Conservation (phyloP, 2,797 vertebrate genomes). For the Hoplostethus mediterraneus region DNA sequence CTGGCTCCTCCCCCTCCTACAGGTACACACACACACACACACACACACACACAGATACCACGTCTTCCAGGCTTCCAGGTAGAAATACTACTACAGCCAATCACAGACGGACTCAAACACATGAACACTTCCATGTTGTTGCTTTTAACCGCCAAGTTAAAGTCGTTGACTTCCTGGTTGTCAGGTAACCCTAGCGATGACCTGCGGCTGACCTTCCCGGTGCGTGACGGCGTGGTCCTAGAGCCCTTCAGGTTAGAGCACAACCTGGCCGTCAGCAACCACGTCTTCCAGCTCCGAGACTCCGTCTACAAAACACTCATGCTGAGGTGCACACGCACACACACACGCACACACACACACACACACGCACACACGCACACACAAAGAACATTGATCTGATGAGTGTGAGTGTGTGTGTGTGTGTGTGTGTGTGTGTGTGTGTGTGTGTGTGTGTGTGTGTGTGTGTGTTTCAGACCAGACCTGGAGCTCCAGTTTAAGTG, state of each 20-base stretch:
- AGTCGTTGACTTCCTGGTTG: constrained; percentile 18
- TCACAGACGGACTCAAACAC: too few relatives aligned
- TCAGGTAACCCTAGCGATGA: constrained; percentile 90
- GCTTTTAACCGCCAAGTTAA: too few relatives aligned
- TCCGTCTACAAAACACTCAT: constrained; percentile 94
- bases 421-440: constrained; percentile 9
- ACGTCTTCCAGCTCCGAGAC: constrained; percentile 93
- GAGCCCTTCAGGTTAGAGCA: constrained; percentile 96
- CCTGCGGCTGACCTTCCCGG: constrained; percentile 92
- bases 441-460: constrained; percentile 9
- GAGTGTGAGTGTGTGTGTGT: constrained; percentile 5
- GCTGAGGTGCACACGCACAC: constrained; percentile 83
- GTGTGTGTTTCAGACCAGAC: constrained; percentile 85
- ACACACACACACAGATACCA: not conserved
- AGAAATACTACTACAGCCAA: too few relatives aligned
- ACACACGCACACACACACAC: not conserved
- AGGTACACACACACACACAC: constrained; percentile 70
- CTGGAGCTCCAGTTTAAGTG: constrained; percentile 97
- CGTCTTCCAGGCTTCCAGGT: too few relatives aligned
- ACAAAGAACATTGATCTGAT: not conserved
- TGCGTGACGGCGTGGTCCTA: constrained; percentile 92
- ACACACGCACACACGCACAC: not conserved
- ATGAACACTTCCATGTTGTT: too few relatives aligned
- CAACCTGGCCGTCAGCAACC: constrained; percentile 95
- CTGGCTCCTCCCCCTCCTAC: constrained; percentile 83